Evolutionary conservation across 2,113 vertebrate species (phyloP), one percentile per base, ranked within the genome.

Genomic region (Malaclemys terrapin): DNA sequence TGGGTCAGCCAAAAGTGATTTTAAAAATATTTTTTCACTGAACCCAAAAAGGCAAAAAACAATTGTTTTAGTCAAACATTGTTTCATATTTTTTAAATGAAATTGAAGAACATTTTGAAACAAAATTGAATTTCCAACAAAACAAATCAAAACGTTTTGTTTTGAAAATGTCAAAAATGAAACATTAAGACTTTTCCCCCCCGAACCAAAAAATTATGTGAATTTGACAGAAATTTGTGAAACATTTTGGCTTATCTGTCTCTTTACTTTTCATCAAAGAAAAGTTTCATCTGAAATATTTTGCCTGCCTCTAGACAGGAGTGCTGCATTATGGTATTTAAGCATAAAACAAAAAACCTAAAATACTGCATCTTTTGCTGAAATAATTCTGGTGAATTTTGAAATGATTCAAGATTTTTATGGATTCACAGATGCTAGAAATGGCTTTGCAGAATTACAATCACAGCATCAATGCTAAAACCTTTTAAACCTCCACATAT

Each of bases 291-390:
- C 12, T 59, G 35, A 69, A n/a, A 69, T n/a, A 19, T 38, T 72
- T 38, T 72, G 65, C 65, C 31, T 69, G 35, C 35, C 62, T 72
- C 65, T 72, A 22, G 65, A 38, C 10, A n/a, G 29, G 10, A 88
- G 50, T 92, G 45, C 22, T 93, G 72, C 89, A 95, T 69, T 5
- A 72, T 8, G 83, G 10, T 47, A 24, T 49, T 78, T 87, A 45
- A 45, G 93, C 93, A 95, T 96, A 81, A 88, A 91, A 87, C 53
- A 35, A 65, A 91, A 95, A 96, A 81, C 0, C 3, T 54, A 75
- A 59, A 42, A 20, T 89, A 84, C 10, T 8, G 62, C 62, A 72
- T 69, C n/a, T 87, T 93, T 20, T 54, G 24, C 59, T 84, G n/a
- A 91, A 95, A 93, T 19, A 8, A 31, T 69, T 84, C 42, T 69